A percentile compares a stretch with the other conserved stretches of the same genome.
These are phyloP conservation scores for Heloderma charlesbogerti DNA, from an alignment of 2,113 vertebrate species.

Conservation along the genomic window DNA sequence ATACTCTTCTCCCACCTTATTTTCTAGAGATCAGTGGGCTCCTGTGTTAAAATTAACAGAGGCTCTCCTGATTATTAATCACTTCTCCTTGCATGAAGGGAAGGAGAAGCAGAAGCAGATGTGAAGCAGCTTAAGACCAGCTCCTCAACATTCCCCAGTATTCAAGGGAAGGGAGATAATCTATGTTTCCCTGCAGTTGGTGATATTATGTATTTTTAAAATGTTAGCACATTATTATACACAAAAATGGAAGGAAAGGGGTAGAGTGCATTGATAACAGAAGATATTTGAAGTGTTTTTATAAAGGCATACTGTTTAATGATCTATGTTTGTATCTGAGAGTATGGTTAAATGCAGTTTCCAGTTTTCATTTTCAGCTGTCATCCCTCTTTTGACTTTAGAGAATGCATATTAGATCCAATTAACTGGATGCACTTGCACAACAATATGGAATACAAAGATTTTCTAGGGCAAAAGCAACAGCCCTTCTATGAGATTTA, in stretches of 20 bases:
- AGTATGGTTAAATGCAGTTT: not conserved
- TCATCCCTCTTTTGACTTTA: not conserved
- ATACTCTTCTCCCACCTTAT: not conserved
- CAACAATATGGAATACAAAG: not conserved
- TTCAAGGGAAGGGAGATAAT: not conserved
- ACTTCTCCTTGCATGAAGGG: not conserved
- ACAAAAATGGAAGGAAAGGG: not conserved
- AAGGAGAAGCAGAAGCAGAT: not conserved
- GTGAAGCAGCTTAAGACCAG: not conserved
- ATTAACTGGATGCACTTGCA: not conserved
- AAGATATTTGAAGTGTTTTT: not conserved
- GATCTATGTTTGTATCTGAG: accelerated
- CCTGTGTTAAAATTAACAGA: not conserved
- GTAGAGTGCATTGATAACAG: not conserved
- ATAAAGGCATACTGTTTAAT: constrained; percentile 4
- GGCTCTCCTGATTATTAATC: not conserved
- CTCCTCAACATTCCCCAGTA: not conserved
- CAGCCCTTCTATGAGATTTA: not conserved
- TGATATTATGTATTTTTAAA: not conserved
- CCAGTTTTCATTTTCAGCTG: not conserved
- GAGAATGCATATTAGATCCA: not conserved
- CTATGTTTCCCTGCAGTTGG: not conserved
- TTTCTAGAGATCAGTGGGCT: not conserved
- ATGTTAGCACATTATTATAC: not conserved
- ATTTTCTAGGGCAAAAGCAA: not conserved